Base-by-base conservation (phyloP, 2,888 invertebrate genomes). In the Amphimallon solstitiale region DNA sequence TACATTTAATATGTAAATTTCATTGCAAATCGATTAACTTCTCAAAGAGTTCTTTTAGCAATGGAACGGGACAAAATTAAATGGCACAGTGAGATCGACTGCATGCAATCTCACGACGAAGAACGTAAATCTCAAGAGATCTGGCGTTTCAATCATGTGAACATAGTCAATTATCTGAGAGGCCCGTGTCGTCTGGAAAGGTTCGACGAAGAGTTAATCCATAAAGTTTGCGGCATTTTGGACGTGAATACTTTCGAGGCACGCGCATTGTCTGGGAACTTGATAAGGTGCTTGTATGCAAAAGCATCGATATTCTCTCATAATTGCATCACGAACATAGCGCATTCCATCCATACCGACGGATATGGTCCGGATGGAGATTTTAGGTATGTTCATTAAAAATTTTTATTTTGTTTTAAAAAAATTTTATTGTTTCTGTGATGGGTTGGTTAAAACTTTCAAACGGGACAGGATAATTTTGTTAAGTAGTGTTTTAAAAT, bases 161-260 rank as follows among this genome's bases (percentile, higher is more conserved):
- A 94, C 78, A 85, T 94, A 12, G 93, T 92, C 0, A 86, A 89
- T 71, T 94, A 92, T 77, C 80, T 94, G 37, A 82, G 90, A 34
- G 89, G 91, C 19, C 89, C 89, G 34, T 92, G 93, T 77, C 89
- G 90, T 77, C 82, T 93, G 46, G 78, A 77, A 40, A 85, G 88
- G 66, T 93, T 92, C 76, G 84, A 87, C 3, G 92, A 91, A 75
- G 90, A 92, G 10, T 79, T 88, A 6, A 90, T 94, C 69, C 92
- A 93, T 80, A 87, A 86, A 70, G 89, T 89, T 21, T 92, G 93
- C 73, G 94, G 94, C 3, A 90, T 94, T 69, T 83, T 94, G 65
- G 94, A 94, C 83, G 88, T 92, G 0, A 93, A 92, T 76, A 86
- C 90, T 1, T 92, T 92, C 71, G 93, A 94, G 80, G 88, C 92